Conservation (phyloP, 2,797 vertebrate species). For the Mus minutoides region DNA sequence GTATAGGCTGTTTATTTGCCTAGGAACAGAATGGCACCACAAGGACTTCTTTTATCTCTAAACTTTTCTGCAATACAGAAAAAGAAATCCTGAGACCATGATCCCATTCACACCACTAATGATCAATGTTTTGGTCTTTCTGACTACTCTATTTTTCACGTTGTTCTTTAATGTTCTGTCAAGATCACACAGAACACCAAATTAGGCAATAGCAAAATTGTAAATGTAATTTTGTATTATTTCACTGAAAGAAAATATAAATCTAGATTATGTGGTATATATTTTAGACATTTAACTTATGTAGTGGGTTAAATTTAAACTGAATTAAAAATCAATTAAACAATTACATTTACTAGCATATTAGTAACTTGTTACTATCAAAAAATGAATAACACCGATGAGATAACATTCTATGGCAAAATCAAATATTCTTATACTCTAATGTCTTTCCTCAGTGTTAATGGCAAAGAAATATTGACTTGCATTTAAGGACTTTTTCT, state of each 20-base stretch:
- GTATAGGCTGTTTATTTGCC: background rate
- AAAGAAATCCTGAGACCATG: background rate
- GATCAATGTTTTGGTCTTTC: background rate
- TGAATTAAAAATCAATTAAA: conserved; percentile 6
- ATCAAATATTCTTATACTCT: background rate
- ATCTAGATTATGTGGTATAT: background rate
- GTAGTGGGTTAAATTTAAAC: background rate
- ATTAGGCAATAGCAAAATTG: background rate
- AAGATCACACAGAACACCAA: background rate
- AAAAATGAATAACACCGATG: background rate
- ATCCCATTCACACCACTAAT: background rate
- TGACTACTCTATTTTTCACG: background rate
- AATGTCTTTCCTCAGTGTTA: background rate
- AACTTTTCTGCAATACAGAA: background rate
- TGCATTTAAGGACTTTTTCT: background rate
- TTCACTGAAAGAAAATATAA: background rate
- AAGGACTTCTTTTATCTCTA: background rate
- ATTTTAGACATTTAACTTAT: background rate
- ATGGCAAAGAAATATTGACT: background rate
- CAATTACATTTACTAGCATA: background rate
- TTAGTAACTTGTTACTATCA: background rate
- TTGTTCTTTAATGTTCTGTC: background rate
- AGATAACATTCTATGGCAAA: background rate
- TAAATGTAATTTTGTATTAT: conserved; percentile 5
- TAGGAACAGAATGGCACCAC: background rate